Evolutionary conservation across 1,140 invertebrate genomes (phyloP), one percentile per base, ranked within the genome.

Genomic region (Bombus confusus): DNA sequence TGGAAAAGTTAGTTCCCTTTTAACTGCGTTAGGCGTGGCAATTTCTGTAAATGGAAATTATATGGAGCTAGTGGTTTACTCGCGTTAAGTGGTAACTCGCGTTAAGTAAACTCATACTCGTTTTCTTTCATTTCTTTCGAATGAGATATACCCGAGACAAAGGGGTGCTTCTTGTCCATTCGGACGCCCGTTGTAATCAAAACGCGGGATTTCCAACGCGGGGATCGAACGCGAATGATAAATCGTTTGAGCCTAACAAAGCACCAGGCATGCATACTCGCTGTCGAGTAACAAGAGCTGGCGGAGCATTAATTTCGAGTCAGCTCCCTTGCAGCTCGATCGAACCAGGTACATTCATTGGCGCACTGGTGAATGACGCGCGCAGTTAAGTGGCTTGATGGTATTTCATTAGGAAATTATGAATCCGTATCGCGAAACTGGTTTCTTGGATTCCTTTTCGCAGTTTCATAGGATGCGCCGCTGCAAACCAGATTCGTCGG

Each of bases 221-320:
- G 25, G 47, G 12, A 28, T 64, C 66, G 64, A 84, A 59, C 28
- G 68, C 57, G 10, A 80, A 89, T 25, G 74, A 86, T 90, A 87
- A 86, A 90, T 87, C 62, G 75, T 86, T 88, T 68, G 68, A 80
- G 76, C 80, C 34, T 0, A 10, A 2, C 13, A 41, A 64, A 39
- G 76, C 62, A 69, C 25, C 5, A 34, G 22, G 22, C 47, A 83
- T 80, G 71, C 64, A 31, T 52, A 66, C 1, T 6, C 9, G 25
- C 10, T 22, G 28, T 1, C 52, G 34, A 18, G 66, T 25, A 31
- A 31, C 25, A 41, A 57, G 34, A 57, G 10, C 43, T 66, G 13
- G 31, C n/a, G 18, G 52, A 80, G 52, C 83, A 83, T 90, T 80
- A 83, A 86, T 87, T 88, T 87, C 13, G 22, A 72, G 57, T 2